Conservation (phyloP, 1,140 invertebrate genomes). For the Kradibia gibbosae region DNA sequence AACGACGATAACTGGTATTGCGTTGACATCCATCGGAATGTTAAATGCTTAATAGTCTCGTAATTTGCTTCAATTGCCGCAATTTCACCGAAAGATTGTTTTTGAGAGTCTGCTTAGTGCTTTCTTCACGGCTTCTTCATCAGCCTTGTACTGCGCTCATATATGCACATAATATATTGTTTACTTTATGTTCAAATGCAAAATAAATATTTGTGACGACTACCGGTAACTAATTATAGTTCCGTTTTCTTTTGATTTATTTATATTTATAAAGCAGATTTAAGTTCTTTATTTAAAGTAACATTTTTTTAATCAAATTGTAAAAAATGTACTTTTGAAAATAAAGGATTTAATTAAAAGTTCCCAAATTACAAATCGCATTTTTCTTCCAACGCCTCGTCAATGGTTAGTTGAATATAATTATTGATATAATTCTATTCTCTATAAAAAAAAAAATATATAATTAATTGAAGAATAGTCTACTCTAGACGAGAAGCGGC, state of each 20-base stretch:
- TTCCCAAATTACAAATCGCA: no score
- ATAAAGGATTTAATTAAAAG: no score
- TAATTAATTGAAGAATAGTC: no score
- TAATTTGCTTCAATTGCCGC: constrained; percentile 1
- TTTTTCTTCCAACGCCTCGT: no score
- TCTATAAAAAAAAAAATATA: no score
- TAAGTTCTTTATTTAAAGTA: neutral
- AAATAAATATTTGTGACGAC: neutral
- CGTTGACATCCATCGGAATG: neutral
- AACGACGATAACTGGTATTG: neutral
- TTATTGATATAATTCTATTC: no score
- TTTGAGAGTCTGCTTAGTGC: neutral
- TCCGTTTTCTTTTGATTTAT: neutral
- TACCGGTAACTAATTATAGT: neutral
- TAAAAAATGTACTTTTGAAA: neutral
- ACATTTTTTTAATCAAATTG: neutral
- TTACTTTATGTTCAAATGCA: neutral
- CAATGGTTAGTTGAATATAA: no score
- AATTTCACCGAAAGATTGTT: neutral
- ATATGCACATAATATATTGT: neutral
- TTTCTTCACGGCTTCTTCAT: neutral
- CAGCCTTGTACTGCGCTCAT: neutral
- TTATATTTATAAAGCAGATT: neutral
- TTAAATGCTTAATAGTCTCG: neutral
- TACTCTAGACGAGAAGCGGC: no score